phyloP scores from a whole-genome alignment of 2,888 invertebrate species.

The Nasonovia ribisnigri region DNA sequence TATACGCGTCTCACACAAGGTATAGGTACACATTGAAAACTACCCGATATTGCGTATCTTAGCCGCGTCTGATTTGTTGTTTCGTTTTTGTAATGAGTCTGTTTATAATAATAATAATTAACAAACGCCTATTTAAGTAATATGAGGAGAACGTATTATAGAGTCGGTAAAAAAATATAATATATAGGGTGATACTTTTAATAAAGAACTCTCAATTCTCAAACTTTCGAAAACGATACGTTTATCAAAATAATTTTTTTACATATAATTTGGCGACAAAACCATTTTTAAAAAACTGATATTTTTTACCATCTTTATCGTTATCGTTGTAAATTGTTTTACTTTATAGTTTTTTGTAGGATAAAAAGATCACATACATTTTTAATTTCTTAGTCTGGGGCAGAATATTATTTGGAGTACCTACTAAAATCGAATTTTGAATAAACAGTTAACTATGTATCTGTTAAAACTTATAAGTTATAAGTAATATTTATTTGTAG shows the following conservation, averaged over 20 bases:
- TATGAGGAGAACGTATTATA: background rate
- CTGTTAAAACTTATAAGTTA: background rate
- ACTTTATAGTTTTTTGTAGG: background rate
- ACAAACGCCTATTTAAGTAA: background rate
- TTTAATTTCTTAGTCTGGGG: background rate
- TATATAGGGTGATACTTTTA: background rate
- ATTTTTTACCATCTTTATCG: too few relatives aligned
- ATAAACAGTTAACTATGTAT: background rate
- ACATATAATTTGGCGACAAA: background rate
- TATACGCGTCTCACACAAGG: background rate
- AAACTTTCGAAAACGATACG: background rate
- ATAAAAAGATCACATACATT: background rate
- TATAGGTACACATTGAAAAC: background rate
- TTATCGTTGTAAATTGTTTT: background rate
- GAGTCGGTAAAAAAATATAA: background rate
- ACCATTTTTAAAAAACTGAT: background rate
- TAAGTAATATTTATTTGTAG: background rate
- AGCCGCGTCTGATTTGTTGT: background rate
- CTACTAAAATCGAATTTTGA: background rate
- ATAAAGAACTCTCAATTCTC: background rate
- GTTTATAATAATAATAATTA: conserved; percentile 9
- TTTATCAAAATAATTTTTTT: background rate
- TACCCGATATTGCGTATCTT: background rate
- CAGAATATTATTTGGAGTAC: background rate
- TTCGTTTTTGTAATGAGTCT: background rate